phyloP scores from a whole-genome alignment of 2,888 invertebrate genomes.

The Nebria salina region DNA sequence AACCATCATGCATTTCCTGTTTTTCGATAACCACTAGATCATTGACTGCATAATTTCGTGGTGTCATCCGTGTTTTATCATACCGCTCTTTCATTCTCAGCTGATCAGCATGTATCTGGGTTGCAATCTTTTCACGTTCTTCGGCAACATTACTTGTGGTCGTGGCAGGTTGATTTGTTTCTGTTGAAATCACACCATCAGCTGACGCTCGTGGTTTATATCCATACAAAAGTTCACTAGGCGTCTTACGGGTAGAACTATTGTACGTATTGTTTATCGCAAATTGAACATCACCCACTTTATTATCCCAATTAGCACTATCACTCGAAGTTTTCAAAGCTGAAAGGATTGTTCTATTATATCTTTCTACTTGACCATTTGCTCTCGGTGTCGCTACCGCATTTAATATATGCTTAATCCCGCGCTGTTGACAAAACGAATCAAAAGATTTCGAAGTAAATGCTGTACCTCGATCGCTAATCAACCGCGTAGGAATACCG shows the following conservation, averaged over 20 bases:
- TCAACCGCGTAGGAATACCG: slow-evolving; percentile 51
- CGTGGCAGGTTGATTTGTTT: background rate
- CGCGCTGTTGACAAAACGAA: slow-evolving; percentile 52
- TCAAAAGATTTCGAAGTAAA: slow-evolving; percentile 55
- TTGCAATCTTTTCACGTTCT: background rate
- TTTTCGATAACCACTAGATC: slow-evolving; percentile 8
- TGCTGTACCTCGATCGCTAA: slow-evolving; percentile 56
- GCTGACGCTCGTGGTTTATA: slow-evolving; percentile 7
- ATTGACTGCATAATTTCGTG: background rate
- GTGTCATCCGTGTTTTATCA: slow-evolving; percentile 6
- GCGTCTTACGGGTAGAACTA: slow-evolving; percentile 50
- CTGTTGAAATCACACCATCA: background rate
- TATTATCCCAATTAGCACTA: slow-evolving; percentile 50
- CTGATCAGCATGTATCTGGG: background rate
- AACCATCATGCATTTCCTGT: slow-evolving; percentile 43
- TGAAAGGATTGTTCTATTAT: slow-evolving; percentile 50
- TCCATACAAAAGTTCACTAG: slow-evolving; percentile 52
- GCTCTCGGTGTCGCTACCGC: slow-evolving; percentile 51
- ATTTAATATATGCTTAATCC: slow-evolving; percentile 50
- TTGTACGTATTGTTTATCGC: slow-evolving; percentile 49
- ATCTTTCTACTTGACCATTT: slow-evolving; percentile 50
- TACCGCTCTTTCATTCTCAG: background rate
- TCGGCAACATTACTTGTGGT: slow-evolving; percentile 6
- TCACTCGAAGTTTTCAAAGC: slow-evolving; percentile 50
- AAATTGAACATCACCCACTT: slow-evolving; percentile 54